Evolutionary conservation across 2,113 vertebrate genomes (phyloP), one percentile per base, ranked within the genome.

Genomic region (Camelus bactrianus): DNA sequence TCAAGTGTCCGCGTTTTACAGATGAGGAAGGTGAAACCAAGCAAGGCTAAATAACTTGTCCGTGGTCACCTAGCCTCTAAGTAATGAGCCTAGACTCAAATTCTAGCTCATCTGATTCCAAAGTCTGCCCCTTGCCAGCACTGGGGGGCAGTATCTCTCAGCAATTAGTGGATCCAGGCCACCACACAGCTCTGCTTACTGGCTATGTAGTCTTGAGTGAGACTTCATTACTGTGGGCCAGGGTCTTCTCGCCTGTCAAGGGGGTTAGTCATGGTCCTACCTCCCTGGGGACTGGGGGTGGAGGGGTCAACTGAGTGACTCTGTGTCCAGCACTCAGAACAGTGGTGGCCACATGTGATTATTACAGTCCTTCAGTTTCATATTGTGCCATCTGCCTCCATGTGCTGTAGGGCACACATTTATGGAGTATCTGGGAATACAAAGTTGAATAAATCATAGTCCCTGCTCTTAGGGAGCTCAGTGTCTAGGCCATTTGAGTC

Each of bases 371-470:
- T 65, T 82, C 15, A 14, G 8, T 32, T 58, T 52, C 30, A 1
- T 7, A 0, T 42, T 19, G 16, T 6, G 2, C 54, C 2, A 0
- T 32, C 83, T 28, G 76, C 65, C n/a, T 62, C 56, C 1, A 0
- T 6, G 38, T 0, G 12, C 52, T 46, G 62, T 20, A 13, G 0
- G 22, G 58, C 76, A 67, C n/a, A 1, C 16, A 30, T 30, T 52
- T 60, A 17, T 26, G 72, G 60, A 65, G 50, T 12, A 10, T 16
- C 46, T 7, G 62, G 60, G 26, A 35, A 54, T 30, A 15, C 16
- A 62, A 54, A 83, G n/a, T 35, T 22, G 70, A 54, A 13, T 30
- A 76, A 56, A 69, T 52, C 16, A 5, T 30, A 69, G n/a, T 35
- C 28, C 75, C 32, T 42, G 54, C 10, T 77, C 58, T 32, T 32